These are phyloP conservation scores for Cybosia mesomella DNA, from an alignment of 2,888 invertebrate genomes.

Conservation along the genomic window DNA sequence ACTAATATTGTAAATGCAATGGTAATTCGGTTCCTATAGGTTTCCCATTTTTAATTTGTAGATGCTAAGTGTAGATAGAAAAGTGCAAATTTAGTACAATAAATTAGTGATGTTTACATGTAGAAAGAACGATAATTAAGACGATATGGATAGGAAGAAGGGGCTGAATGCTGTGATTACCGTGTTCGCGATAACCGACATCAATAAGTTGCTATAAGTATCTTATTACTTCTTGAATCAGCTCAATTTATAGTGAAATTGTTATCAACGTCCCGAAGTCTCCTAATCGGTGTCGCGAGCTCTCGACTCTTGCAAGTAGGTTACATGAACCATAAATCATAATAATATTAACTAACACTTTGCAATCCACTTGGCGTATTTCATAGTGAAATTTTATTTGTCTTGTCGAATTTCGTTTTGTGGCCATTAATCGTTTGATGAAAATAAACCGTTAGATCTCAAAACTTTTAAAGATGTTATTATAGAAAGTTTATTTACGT, in stretches of 20 bases:
- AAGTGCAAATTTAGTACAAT: too few species aligned
- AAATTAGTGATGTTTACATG: too few species aligned
- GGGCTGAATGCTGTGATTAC: neutral
- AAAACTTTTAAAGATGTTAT: conserved; percentile 35
- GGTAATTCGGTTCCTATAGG: neutral
- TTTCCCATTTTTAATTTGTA: neutral
- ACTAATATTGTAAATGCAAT: neutral
- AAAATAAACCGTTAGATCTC: conserved; percentile 32
- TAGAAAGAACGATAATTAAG: too few species aligned
- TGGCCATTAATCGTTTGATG: conserved; percentile 39
- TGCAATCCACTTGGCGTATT: conserved; percentile 46
- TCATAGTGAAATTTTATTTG: conserved; percentile 43
- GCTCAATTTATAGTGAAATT: conserved; percentile 47
- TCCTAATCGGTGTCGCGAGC: conserved; percentile 71
- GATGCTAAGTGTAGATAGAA: too few species aligned
- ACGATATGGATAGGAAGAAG: too few species aligned
- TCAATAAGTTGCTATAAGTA: conserved; percentile 12
- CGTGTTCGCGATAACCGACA: neutral
- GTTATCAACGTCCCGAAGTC: conserved; percentile 57
- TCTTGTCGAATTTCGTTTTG: conserved; percentile 41
- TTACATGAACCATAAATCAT: conserved; percentile 77
- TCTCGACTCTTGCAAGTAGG: conserved; percentile 66
- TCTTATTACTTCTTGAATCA: conserved; percentile 32
- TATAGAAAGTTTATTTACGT: conserved; percentile 39
- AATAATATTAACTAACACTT: conserved; percentile 70